Evolutionary conservation across 2,797 vertebrate genomes (phyloP).

Genomic region (Pelochelys cantorii): DNA sequence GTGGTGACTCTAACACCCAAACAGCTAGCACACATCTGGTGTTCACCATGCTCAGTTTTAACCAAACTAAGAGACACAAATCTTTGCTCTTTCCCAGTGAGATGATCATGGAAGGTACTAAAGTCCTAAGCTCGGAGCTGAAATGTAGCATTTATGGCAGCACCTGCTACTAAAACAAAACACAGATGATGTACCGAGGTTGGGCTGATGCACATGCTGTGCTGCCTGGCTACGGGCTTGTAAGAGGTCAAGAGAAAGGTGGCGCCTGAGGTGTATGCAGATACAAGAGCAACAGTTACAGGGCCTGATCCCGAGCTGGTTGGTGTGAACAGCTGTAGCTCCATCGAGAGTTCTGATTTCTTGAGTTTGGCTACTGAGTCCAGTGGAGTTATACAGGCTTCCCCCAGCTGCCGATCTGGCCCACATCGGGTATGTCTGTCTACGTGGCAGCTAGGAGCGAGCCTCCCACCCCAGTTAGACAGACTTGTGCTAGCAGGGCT

Average conservation of each 20-base stretch:
- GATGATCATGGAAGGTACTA: neutral
- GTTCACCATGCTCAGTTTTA: neutral
- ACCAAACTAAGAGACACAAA: neutral
- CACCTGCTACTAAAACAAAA: neutral
- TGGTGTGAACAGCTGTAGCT: fast-evolving
- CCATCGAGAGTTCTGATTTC: neutral
- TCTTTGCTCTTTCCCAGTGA: neutral
- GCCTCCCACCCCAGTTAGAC: neutral
- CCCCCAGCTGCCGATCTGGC: neutral
- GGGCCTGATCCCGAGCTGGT: neutral
- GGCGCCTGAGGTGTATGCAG: neutral
- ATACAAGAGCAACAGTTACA: neutral
- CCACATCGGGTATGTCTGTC: neutral
- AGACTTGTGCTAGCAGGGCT: neutral
- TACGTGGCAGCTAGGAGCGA: neutral
- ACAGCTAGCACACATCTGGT: slow-evolving; percentile 5
- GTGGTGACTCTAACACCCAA: neutral
- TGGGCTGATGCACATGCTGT: fast-evolving
- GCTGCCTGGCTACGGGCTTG: neutral
- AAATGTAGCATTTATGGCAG: neutral
- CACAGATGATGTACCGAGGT: neutral
- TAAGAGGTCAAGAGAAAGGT: neutral
- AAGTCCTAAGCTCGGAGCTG: no score
- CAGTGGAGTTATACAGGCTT: fast-evolving
- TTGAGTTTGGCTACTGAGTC: neutral